These are phyloP conservation scores for Apis dorsata DNA, from an alignment of 1,140 invertebrate species.

Conservation along the genomic window DNA sequence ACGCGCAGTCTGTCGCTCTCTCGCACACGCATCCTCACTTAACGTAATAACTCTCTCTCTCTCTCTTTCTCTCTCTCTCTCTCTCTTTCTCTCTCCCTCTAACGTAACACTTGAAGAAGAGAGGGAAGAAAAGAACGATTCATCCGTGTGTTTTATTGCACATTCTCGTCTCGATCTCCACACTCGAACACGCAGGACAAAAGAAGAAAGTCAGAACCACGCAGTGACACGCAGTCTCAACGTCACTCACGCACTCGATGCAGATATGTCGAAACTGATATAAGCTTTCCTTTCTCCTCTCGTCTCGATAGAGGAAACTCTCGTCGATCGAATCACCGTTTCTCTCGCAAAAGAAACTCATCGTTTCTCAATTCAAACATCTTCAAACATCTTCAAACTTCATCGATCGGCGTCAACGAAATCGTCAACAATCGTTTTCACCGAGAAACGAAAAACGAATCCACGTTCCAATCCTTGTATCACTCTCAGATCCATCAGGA, in stretches of 20 bases:
- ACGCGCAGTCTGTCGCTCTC: slow-evolving; percentile 61
- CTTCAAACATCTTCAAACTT: too few relatives aligned
- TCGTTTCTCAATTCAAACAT: too few relatives aligned
- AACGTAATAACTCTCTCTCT: background rate
- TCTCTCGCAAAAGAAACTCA: too few relatives aligned
- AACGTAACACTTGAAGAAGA: background rate
- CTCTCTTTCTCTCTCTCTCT: background rate
- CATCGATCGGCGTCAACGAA: too few relatives aligned
- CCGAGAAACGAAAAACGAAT: too few relatives aligned
- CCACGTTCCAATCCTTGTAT: background rate
- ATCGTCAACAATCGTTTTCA: too few relatives aligned
- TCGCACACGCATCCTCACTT: background rate
- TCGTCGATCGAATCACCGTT: background rate
- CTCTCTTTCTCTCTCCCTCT: background rate
- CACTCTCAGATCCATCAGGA: background rate
- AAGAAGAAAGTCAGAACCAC: slow-evolving; percentile 41
- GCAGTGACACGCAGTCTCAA: slow-evolving; percentile 13
- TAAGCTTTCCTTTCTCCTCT: slow-evolving; percentile 51
- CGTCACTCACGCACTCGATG: slow-evolving; percentile 57
- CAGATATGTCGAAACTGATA: slow-evolving; percentile 76
- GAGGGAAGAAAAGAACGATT: background rate
- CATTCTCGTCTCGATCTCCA: slow-evolving; percentile 38
- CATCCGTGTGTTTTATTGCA: slow-evolving; percentile 48
- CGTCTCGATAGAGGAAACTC: background rate
- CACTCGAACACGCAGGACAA: slow-evolving; percentile 31